Base-by-base conservation (phyloP, 1,140 invertebrate genomes). In the Prorops nasuta region DNA sequence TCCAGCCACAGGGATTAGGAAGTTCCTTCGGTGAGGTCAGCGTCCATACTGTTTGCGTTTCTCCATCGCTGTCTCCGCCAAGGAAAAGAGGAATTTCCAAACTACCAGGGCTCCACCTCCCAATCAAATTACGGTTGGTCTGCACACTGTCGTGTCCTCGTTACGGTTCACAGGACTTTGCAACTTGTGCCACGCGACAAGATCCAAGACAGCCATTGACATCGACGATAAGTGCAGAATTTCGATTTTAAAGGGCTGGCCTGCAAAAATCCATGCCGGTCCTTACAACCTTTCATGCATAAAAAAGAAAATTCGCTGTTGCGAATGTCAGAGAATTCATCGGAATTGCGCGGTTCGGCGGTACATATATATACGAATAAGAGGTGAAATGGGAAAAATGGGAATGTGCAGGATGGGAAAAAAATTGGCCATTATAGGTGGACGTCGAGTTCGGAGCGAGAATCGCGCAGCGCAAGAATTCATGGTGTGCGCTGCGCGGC, bases 1-100 rank as follows among this genome's bases (percentile, higher is more conserved):
- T n/a, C n/a, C n/a, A n/a, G 67, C 70, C 70, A 70, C 61, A 64
- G 70, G 69, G 70, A 72, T 72, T 72, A 71, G 60, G 63, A 72
- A 72, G 58, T 72, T 71, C 64, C 61, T 67, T 67, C 54, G 56
- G 56, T 47, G 37, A 49, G 60, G 55, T 56, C 57, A 56, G 58
- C 49, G 57, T 56, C 44, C 53, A 51, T 49, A 49, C 49, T 60
- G 49, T 61, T 61, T 61, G 57, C 57, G 49, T 45, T 61, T 60
- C 43, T 51, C 58, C 47, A 52, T 60, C 49, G 46, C 43, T 60
- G 46, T 46, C 47, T 59, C 47, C 45, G 24, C 36, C 53, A 54
- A 56, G 59, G 58, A 61, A 61, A 61, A 61, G 59, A 61, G 59
- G 43, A 50, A 61, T 61, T 52, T 57, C 43, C 37, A 10, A 28